phyloP scores from a whole-genome alignment of 2,888 invertebrate species.

The Cephus rjabovi region DNA sequence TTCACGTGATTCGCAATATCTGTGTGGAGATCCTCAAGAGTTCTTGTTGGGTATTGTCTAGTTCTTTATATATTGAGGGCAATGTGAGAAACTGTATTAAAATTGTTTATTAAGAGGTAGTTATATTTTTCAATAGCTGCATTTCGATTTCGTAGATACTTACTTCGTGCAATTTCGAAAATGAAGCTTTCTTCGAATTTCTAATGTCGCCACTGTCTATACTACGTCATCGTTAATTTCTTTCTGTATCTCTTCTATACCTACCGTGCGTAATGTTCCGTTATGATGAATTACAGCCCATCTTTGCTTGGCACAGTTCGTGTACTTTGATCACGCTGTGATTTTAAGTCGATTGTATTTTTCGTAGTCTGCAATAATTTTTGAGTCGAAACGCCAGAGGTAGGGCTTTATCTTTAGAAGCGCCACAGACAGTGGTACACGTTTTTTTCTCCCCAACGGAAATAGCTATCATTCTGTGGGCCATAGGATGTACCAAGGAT shows the following conservation, averaged over 20 bases:
- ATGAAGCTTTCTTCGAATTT: not conserved
- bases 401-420: conserved; percentile 56
- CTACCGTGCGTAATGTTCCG: not conserved
- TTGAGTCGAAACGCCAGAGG: conserved; percentile 43
- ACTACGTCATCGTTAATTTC: not conserved
- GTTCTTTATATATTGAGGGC: not conserved
- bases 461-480: conserved; percentile 62
- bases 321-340: not conserved
- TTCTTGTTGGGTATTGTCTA: not conserved
- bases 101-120: not conserved
- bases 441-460: conserved; percentile 52
- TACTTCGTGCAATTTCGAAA: not conserved
- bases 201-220: not conserved
- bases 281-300: not conserved
- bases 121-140: not conserved
- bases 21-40: not conserved
- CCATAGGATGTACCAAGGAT: conserved; percentile 36
- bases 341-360: not conserved
- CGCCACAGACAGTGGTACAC: conserved; percentile 41
- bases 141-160: not conserved
- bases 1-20: not conserved
- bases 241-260: not conserved
- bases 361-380: conserved; percentile 28
- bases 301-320: not conserved
- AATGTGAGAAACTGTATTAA: not conserved